Conservation (phyloP, 1,140 invertebrate species). For the Stegodyphus dumicola region DNA sequence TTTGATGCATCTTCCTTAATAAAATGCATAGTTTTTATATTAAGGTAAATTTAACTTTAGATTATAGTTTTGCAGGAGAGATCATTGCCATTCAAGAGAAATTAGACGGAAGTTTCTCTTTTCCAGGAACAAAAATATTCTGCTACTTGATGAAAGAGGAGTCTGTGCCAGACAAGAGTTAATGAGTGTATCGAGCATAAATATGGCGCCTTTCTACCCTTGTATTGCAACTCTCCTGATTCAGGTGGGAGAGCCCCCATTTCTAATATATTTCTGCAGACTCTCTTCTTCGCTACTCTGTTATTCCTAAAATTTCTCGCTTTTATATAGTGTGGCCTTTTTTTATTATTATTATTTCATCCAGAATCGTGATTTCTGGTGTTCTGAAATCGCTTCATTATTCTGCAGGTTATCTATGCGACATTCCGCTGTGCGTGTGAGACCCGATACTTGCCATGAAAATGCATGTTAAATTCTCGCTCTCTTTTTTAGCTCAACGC, state of each 20-base stretch:
- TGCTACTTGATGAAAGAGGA: neutral
- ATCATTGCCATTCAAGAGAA: neutral
- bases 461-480: neutral
- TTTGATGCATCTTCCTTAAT: no score
- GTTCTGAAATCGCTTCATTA: neutral
- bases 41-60: conserved; percentile 1
- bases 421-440: neutral
- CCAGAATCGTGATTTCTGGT: neutral
- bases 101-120: neutral
- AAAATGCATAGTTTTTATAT: no score
- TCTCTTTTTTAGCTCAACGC: no score
- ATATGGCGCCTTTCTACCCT: neutral
- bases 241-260: neutral
- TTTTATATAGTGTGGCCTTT: neutral
- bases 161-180: no score
- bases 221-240: neutral
- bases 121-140: neutral
- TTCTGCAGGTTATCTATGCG: neutral
- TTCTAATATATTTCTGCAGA: neutral
- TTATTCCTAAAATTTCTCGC: no score
- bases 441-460: neutral
- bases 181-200: no score
- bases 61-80: neutral
- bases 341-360: neutral
- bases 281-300: no score